Percentiles rank a stretch among this genome's conserved stretches.
These are phyloP conservation scores for Polydesmus complanatus DNA, from an alignment of 2,888 invertebrate species.

Conservation along the genomic window DNA sequence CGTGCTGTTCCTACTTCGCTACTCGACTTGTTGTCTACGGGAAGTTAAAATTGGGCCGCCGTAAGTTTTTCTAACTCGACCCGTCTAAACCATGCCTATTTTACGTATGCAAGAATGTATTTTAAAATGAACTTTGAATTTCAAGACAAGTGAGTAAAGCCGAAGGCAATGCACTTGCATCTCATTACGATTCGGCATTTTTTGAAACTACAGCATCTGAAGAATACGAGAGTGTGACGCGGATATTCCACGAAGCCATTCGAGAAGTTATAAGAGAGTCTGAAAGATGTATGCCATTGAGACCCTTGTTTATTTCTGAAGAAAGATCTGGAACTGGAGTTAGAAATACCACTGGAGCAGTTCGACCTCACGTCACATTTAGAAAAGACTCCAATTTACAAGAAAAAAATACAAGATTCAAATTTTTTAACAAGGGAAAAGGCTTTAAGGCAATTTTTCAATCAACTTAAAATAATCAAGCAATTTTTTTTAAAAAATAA, in stretches of 20 bases:
- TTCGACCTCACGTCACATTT: background rate
- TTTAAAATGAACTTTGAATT: background rate
- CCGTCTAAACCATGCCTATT: no score
- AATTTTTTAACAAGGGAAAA: conserved; percentile 23
- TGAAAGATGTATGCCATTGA: conserved; percentile 26
- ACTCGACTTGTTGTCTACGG: no score
- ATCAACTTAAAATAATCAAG: conserved; percentile 2
- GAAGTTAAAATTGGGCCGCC: no score
- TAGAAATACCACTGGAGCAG: background rate
- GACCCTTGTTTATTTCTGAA: conserved; percentile 26
- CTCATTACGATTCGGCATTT: conserved; percentile 29
- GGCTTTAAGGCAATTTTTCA: conserved; percentile 20
- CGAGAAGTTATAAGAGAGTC: conserved; percentile 28
- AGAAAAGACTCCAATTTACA: conserved; percentile 4
- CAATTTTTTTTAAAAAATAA: no score
- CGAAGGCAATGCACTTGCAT: conserved; percentile 26
- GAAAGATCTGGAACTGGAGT: background rate
- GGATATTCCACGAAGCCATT: conserved; percentile 29
- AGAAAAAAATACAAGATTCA: conserved; percentile 14
- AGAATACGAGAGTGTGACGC: conserved; percentile 30
- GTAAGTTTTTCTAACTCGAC: no score
- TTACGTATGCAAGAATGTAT: no score
- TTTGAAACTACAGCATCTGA: conserved; percentile 33
- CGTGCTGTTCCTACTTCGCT: no score
- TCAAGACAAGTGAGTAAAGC: conserved; percentile 20